Evolutionary conservation across 2,888 invertebrate genomes (phyloP).

Genomic region (Ophioninae sp.): DNA sequence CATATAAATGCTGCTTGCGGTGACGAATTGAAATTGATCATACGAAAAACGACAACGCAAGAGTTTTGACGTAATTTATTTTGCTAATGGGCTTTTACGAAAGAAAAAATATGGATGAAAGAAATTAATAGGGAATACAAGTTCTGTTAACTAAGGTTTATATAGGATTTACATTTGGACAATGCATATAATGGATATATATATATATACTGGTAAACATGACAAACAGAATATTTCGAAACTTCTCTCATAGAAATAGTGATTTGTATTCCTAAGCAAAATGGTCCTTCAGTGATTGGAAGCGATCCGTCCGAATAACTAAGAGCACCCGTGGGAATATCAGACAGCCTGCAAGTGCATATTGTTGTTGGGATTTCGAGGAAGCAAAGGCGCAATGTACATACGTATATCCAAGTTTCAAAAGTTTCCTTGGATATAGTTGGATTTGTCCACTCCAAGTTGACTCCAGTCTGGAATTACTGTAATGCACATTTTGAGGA

Average conservation of each 20-base stretch:
- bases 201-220: background rate
- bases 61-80: background rate
- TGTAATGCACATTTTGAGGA: slow-evolving; percentile 22
- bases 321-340: slow-evolving; percentile 52
- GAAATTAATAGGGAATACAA: background rate
- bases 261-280: slow-evolving; percentile 37
- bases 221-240: background rate
- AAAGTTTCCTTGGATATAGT: slow-evolving; percentile 25
- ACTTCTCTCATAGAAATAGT: slow-evolving; percentile 14
- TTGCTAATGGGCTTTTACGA: background rate
- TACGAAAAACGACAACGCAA: background rate
- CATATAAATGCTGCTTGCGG: background rate
- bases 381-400: slow-evolving; percentile 16
- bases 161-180: background rate
- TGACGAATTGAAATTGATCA: background rate
- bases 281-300: slow-evolving; percentile 48
- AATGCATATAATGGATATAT: slow-evolving; percentile 1
- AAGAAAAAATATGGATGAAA: background rate
- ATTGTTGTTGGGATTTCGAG: slow-evolving; percentile 45
- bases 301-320: slow-evolving; percentile 54
- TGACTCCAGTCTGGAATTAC: slow-evolving; percentile 21
- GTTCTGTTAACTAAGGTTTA: background rate
- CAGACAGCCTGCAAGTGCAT: slow-evolving; percentile 38
- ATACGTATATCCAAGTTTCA: slow-evolving; percentile 20
- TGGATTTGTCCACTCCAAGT: slow-evolving; percentile 31